phyloP scores from a whole-genome alignment of 2,888 invertebrate genomes.

The Dorcus parallelipipedus region DNA sequence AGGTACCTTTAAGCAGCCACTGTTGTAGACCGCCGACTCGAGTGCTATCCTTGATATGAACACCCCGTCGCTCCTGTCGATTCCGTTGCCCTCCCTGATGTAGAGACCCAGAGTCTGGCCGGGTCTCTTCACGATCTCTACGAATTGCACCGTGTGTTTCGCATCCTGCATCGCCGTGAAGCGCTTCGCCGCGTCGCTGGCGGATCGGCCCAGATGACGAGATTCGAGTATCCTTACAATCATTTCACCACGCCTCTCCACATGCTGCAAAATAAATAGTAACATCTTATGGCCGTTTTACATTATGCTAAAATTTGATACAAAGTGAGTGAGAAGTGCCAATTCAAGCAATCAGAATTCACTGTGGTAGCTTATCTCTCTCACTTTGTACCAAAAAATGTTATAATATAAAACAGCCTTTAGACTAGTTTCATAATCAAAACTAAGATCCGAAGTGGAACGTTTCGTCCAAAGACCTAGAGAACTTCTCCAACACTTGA shows the following conservation, averaged over 20 bases:
- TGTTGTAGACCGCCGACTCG: constrained; percentile 95
- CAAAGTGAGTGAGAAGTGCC: too few relatives aligned
- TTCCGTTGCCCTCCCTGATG: constrained; percentile 98
- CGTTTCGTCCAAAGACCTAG: too few relatives aligned
- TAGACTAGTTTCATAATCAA: too few relatives aligned
- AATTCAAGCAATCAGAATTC: too few relatives aligned
- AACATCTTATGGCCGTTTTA: too few relatives aligned
- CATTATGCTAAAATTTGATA: too few relatives aligned
- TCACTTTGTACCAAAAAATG: too few relatives aligned
- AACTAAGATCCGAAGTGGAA: too few relatives aligned
- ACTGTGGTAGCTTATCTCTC: too few relatives aligned
- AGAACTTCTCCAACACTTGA: too few relatives aligned
- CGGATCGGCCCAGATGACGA: constrained; percentile 81
- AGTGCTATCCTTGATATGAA: constrained; percentile 96
- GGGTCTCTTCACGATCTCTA: constrained; percentile 98
- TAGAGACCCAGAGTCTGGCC: constrained; percentile 98
- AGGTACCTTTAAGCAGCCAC: constrained; percentile 84
- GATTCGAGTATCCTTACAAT: constrained; percentile 88
- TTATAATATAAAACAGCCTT: too few relatives aligned
- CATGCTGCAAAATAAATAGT: constrained; percentile 47
- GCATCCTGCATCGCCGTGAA: constrained; percentile 75
- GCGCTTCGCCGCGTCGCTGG: constrained; percentile 82
- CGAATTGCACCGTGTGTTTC: constrained; percentile 72
- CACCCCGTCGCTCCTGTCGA: constrained; percentile 91
- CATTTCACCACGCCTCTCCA: constrained; percentile 93